phyloP scores from a whole-genome alignment of 1,140 invertebrate species.

The Parasteatoda tepidariorum region DNA sequence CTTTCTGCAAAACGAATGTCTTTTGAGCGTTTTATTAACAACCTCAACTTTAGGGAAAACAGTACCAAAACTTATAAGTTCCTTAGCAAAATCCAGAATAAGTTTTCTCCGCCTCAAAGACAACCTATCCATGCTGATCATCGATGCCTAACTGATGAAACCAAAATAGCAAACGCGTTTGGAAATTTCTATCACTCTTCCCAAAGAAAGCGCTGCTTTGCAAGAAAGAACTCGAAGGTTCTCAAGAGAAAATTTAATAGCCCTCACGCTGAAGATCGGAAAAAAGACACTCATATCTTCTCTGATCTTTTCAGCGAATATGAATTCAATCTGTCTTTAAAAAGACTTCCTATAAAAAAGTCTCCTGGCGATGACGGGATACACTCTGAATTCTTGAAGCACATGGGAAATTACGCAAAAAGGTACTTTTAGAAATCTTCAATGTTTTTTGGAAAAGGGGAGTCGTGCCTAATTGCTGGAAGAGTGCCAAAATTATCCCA shows the following conservation, averaged over 20 bases:
- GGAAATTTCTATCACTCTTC: too few species aligned
- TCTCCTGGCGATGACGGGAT: neutral
- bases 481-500: neutral
- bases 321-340: neutral
- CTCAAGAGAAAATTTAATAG: too few species aligned
- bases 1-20: neutral
- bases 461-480: neutral
- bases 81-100: too few species aligned
- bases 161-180: neutral
- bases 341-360: neutral
- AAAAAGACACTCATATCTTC: neutral
- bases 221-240: too few species aligned
- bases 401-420: neutral
- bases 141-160: neutral
- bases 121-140: too few species aligned
- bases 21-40: neutral
- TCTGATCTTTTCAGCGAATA: neutral
- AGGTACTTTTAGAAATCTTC: neutral
- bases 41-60: neutral
- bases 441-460: neutral
- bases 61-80: too few species aligned
- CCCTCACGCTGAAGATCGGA: neutral
- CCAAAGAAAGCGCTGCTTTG: too few species aligned
- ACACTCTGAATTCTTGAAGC: neutral
- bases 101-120: too few species aligned